A percentile compares a stretch with the other conserved stretches of the same genome.
Conservation (phyloP, 2,797 vertebrate species). For the Naso thynnoides region DNA sequence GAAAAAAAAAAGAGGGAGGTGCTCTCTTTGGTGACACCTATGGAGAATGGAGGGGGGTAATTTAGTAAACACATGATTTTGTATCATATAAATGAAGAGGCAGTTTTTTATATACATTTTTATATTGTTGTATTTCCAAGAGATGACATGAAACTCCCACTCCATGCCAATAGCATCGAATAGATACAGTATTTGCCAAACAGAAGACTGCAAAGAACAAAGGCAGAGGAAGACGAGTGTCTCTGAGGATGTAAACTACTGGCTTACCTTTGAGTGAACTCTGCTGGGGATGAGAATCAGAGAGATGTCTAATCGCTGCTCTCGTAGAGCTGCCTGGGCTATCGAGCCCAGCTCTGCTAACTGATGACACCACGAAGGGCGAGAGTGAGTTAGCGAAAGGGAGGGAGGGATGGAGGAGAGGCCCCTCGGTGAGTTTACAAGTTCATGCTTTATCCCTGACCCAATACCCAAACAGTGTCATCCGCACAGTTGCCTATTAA, state of each 20-base stretch:
- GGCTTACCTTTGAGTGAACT: conserved; percentile 85
- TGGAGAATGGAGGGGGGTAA: neutral
- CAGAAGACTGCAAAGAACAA: conserved; percentile 72
- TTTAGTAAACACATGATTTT: conserved; percentile 8
- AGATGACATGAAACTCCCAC: conserved; percentile 41
- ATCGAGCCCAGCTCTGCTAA: conserved; percentile 72
- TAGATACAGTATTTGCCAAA: conserved; percentile 52
- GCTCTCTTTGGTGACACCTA: conserved; percentile 20
- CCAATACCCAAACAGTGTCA: conserved; percentile 81
- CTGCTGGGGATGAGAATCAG: conserved; percentile 83
- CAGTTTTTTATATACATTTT: conserved; percentile 20
- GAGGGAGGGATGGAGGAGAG: conserved; percentile 48
- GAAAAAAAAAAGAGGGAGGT: conserved; percentile 3
- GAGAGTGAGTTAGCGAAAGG: conserved; percentile 65
- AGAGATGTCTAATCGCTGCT: conserved; percentile 80
- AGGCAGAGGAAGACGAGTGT: conserved; percentile 62
- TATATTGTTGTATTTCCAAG: conserved; percentile 31
- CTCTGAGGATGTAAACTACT: conserved; percentile 74
- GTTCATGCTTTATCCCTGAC: conserved; percentile 88
- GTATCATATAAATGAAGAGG: conserved; percentile 7
- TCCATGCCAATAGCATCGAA: conserved; percentile 43
- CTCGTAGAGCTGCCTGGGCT: conserved; percentile 69
- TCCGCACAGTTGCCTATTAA: conserved; percentile 82
- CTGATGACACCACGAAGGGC: conserved; percentile 79
- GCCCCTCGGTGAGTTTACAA: conserved; percentile 87